Evolutionary conservation across 2,888 invertebrate species (phyloP).

Genomic region (Drosophila mimetica): DNA sequence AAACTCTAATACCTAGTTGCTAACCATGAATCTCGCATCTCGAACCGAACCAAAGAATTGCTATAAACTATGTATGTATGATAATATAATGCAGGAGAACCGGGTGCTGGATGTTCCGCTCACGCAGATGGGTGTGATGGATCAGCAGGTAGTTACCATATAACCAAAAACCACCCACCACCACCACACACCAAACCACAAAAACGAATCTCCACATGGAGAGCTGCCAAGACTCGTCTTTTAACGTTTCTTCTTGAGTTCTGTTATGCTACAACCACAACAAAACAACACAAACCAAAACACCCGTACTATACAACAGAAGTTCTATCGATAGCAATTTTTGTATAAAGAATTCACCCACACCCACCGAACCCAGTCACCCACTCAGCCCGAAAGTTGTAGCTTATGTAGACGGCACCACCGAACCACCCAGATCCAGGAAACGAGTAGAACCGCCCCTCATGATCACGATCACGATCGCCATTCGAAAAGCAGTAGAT

Average conservation of each 20-base stretch:
- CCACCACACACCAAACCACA: conserved; percentile 22
- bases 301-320: conserved; percentile 33
- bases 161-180: conserved; percentile 37
- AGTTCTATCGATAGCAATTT: conserved; percentile 58
- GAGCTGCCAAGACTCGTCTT: conserved; percentile 31
- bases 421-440: conserved; percentile 20
- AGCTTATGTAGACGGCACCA: conserved; percentile 43
- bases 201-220: conserved; percentile 31
- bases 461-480: conserved; percentile 21
- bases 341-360: conserved; percentile 38
- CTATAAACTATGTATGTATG: conserved; percentile 51
- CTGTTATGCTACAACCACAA: conserved; percentile 43
- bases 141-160: conserved; percentile 90
- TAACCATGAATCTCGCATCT: conserved; percentile 37
- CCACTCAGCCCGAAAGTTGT: conserved; percentile 34
- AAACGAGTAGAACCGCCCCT: conserved; percentile 24
- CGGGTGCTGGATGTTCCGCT: conserved; percentile 95
- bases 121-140: conserved; percentile 97
- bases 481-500: conserved; percentile 30
- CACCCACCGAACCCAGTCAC: conserved; percentile 1
- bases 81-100: conserved; percentile 86
- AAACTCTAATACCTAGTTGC: conserved; percentile 47
- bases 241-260: conserved; percentile 65
- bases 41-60: conserved; percentile 41
- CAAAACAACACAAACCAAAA: conserved; percentile 8